A percentile compares a stretch with the other conserved stretches of the same genome.
Conservation (phyloP, 2,113 vertebrate species). For the Phylloscopus trochiloides region DNA sequence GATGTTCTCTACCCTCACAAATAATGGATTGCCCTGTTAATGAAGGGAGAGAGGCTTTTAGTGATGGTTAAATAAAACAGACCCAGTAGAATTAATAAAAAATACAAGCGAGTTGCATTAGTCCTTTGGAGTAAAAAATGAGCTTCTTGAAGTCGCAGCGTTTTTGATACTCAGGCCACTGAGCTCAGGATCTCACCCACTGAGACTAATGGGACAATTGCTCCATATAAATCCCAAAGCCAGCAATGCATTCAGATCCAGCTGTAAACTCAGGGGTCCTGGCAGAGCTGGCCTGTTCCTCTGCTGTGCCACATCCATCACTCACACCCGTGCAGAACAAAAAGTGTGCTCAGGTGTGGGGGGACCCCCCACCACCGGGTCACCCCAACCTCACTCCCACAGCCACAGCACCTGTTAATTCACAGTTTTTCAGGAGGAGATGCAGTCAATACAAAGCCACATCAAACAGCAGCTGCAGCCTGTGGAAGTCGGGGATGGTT, state of each 20-base stretch:
- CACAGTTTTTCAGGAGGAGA: background rate
- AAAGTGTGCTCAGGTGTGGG: background rate
- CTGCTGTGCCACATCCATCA: background rate
- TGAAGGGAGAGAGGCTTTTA: constrained; percentile 16
- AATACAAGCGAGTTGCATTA: background rate
- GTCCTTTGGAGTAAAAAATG: background rate
- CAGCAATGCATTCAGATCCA: background rate
- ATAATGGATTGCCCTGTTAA: background rate
- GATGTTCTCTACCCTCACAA: background rate
- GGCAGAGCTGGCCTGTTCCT: background rate
- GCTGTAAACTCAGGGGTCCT: background rate
- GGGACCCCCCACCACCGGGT: background rate
- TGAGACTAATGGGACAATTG: background rate
- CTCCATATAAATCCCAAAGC: background rate
- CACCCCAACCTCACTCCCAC: background rate
- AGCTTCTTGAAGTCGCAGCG: background rate
- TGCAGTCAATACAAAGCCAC: background rate
- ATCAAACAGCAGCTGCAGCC: background rate
- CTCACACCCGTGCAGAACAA: rapidly evolving
- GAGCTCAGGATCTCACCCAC: background rate
- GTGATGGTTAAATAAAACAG: background rate
- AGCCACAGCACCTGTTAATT: background rate
- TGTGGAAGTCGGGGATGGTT: background rate
- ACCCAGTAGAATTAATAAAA: background rate
- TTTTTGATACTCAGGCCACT: background rate